phyloP scores from a whole-genome alignment of 2,113 vertebrate species.

The Erythrolamprus reginae region DNA sequence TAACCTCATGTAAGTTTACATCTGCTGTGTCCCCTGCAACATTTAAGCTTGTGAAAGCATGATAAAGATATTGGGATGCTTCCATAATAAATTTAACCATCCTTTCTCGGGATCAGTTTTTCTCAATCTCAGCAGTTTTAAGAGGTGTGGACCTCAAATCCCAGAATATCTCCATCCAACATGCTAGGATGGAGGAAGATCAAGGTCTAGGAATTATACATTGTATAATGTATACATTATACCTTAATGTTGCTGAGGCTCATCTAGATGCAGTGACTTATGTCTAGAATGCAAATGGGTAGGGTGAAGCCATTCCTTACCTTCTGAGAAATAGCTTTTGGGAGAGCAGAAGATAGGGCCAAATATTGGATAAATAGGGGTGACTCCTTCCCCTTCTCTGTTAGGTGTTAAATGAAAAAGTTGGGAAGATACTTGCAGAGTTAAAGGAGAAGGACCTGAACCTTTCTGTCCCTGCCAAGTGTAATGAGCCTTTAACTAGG shows the following conservation, averaged over 20 bases:
- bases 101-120: not conserved
- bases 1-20: not conserved
- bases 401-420: not conserved
- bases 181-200: too few relatives aligned
- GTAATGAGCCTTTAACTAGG: not conserved
- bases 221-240: too few relatives aligned
- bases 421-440: not conserved
- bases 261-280: not conserved
- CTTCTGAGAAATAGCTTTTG: too few relatives aligned
- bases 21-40: not conserved
- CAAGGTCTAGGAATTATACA: not conserved
- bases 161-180: not conserved
- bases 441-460: not conserved
- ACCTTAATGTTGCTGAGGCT: not conserved
- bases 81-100: not conserved
- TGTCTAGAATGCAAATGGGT: not conserved
- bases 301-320: not conserved
- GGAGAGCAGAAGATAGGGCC: not conserved
- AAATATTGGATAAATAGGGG: not conserved
- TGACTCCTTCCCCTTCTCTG: not conserved
- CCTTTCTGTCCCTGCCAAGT: not conserved
- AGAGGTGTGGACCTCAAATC: not conserved
- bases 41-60: not conserved
- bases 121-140: not conserved
- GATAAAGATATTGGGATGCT: not conserved